A percentile compares a stretch with the other conserved stretches of the same genome.
Evolutionary conservation across 2,888 invertebrate genomes (phyloP).

Genomic region (Parnassius glacialis): DNA sequence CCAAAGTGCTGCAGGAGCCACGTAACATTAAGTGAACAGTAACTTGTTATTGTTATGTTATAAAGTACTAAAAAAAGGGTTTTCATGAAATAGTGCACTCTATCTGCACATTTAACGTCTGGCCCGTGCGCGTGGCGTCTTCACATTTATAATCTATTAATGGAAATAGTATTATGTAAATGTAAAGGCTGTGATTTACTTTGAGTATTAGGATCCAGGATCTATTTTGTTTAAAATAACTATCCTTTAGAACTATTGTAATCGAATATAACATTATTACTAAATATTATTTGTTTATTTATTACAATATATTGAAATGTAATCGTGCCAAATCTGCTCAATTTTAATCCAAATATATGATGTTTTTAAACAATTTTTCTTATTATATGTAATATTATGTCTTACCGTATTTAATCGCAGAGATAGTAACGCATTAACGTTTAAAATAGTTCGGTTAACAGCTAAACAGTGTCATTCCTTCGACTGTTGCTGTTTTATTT

Average conservation of each 20-base stretch:
- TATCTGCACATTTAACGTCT: neutral
- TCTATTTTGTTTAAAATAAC: slow-evolving; percentile 47
- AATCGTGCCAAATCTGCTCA: slow-evolving; percentile 72
- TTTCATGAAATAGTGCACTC: too few species aligned
- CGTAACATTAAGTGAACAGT: too few species aligned
- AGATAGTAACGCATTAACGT: slow-evolving; percentile 9
- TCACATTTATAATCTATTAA: slow-evolving; percentile 21
- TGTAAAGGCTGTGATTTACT: slow-evolving; percentile 75
- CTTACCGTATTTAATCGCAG: slow-evolving; percentile 19
- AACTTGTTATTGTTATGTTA: too few species aligned
- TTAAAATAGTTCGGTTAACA: slow-evolving; percentile 11
- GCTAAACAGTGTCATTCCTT: too few species aligned
- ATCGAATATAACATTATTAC: slow-evolving; percentile 3
- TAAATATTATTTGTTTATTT: slow-evolving; percentile 18
- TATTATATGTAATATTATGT: slow-evolving; percentile 19
- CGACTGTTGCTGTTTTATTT: too few species aligned
- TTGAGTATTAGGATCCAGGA: slow-evolving; percentile 64
- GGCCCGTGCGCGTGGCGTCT: slow-evolving; percentile 15
- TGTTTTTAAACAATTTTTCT: slow-evolving; percentile 28
- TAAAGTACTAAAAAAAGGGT: too few species aligned
- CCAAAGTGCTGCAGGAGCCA: too few species aligned
- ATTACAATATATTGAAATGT: slow-evolving; percentile 37
- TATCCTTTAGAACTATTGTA: slow-evolving; percentile 21
- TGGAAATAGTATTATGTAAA: slow-evolving; percentile 48
- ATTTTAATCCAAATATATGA: slow-evolving; percentile 52